phyloP scores from a whole-genome alignment of 2,797 vertebrate genomes.

The Chaetodon trifasciatus region DNA sequence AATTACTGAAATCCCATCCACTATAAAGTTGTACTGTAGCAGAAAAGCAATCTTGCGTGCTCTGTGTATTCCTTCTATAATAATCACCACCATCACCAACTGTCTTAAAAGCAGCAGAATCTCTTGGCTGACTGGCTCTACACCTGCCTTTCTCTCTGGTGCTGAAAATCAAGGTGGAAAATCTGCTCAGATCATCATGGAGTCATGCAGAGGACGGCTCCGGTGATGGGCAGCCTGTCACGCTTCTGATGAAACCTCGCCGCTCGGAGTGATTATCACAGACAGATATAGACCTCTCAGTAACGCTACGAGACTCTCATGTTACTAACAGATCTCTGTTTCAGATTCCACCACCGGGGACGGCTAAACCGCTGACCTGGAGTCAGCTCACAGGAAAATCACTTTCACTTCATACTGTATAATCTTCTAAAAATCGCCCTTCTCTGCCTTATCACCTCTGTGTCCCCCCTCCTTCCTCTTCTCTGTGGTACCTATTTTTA shows the following conservation, averaged over 20 bases:
- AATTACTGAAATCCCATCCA: conserved; percentile 31
- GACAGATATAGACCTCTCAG: conserved; percentile 78
- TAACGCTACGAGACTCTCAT: conserved; percentile 68
- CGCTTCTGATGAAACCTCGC: conserved; percentile 57
- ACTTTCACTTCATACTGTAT: conserved; percentile 43
- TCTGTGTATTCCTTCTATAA: conserved; percentile 2
- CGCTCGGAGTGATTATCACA: conserved; percentile 74
- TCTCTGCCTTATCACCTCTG: not conserved
- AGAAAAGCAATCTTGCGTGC: conserved; percentile 5
- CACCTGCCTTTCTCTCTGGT: conserved; percentile 59
- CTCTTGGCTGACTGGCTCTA: conserved; percentile 29
- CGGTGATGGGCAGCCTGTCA: conserved; percentile 63
- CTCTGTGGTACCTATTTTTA: conserved; percentile 1
- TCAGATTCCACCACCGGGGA: conserved; percentile 65
- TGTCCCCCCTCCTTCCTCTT: not conserved
- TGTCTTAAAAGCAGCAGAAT: conserved; percentile 24
- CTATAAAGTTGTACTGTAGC: not conserved
- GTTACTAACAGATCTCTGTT: conserved; percentile 71
- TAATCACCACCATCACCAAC: not conserved
- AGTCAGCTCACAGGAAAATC: conserved; percentile 42
- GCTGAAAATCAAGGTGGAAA: conserved; percentile 60
- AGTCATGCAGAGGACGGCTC: conserved; percentile 63
- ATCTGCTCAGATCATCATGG: conserved; percentile 74
- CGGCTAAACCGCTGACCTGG: conserved; percentile 64
- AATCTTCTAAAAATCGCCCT: conserved; percentile 38